Conservation (phyloP, 2,797 vertebrate genomes). For the Fistularia commersonii region DNA sequence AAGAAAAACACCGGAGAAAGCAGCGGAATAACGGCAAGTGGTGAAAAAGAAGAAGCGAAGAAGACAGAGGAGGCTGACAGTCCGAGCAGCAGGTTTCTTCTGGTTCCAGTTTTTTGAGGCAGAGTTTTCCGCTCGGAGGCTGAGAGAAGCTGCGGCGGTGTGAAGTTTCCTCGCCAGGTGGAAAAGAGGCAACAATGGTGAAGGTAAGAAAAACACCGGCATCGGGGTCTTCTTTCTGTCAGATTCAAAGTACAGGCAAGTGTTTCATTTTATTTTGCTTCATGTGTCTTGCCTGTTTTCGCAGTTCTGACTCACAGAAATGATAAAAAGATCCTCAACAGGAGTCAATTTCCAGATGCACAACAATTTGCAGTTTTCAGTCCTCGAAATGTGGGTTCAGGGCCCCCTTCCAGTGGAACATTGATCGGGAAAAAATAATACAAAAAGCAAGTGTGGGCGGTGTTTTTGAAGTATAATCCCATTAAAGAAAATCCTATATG, state of each 20-base stretch:
- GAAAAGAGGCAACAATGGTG: slow-evolving; percentile 63
- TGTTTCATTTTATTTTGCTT: not conserved
- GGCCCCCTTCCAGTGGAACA: no score
- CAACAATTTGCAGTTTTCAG: no score
- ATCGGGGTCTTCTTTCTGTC: not conserved
- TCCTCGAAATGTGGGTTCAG: no score
- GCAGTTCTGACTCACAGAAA: no score
- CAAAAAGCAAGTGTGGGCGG: no score
- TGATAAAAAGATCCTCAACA: no score
- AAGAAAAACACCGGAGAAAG: slow-evolving; percentile 22
- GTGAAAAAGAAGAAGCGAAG: not conserved
- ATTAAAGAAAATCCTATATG: no score
- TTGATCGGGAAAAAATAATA: no score
- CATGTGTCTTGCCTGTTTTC: not conserved
- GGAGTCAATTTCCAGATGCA: no score
- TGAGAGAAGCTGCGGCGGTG: slow-evolving; percentile 27
- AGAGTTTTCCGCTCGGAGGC: slow-evolving; percentile 13
- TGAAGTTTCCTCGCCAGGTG: slow-evolving; percentile 52
- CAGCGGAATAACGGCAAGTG: not conserved
- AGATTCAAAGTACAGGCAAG: not conserved
- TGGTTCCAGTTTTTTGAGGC: not conserved
- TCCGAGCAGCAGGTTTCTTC: slow-evolving; percentile 1
- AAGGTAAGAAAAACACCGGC: slow-evolving; percentile 59
- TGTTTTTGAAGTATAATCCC: no score
- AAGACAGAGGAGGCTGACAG: no score